Base-by-base conservation (phyloP, 2,797 vertebrate genomes). In the Glyptemys insculpta region DNA sequence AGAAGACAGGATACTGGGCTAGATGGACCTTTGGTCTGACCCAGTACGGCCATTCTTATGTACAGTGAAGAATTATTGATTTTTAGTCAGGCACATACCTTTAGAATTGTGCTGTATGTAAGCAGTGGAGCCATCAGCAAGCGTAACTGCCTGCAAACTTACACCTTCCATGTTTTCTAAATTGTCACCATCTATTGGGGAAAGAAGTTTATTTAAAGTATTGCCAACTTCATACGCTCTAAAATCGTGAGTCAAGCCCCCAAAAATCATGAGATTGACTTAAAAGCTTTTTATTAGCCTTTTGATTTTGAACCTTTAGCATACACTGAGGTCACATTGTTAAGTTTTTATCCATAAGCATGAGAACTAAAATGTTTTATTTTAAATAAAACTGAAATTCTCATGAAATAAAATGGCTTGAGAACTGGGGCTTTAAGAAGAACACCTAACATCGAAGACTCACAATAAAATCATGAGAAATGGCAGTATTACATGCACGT, bases 21-120 rank as follows among this genome's bases (percentile, higher is more conserved):
- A 59, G 29, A 31, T 31, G 57, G 27, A 59, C 29, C 57, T 59
- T 31, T 59, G 57, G 12, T 59, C 57, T 62, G 59, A 62, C 12
- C 59, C 59, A 62, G 12, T 16, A 34, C 8, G 31, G 59, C 12
- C 31, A 4, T 62, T 8, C 59, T 62, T 62, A 62, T 34, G 59
- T 34, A 62, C 6, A 62, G 68, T 81, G 10, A 81, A 7, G 0
- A 82, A 9, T 16, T 59, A 50, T 2, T 21, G 81, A n/a, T n/a
- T 25, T 41, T 81, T 14, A 53, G 44, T 8, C 6, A 57, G 76
- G 37, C 31, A 84, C 96, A 10, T 97, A 99, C 99, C 99, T 98
- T 99, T 99, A 95, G 99, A 98, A 83, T 99, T 99, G 87, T 99
- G 99, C 65, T 99, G 99, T 97, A 99, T 99, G 88, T 99, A 99